phyloP scores from a whole-genome alignment of 1,140 invertebrate species.

The Phortica variegata region DNA sequence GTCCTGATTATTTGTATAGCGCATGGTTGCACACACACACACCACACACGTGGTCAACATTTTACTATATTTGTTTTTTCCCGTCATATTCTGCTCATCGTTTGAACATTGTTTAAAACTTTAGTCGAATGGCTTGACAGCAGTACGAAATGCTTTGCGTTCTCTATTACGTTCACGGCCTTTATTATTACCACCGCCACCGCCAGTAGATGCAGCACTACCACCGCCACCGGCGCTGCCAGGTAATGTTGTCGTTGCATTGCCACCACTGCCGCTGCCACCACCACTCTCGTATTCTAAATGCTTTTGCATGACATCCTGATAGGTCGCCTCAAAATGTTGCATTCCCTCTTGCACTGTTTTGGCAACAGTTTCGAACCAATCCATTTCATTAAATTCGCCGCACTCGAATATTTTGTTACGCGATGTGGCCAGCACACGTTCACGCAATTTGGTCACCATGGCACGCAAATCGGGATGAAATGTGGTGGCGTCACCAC shows the following conservation, averaged over 20 bases:
- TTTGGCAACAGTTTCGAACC: slow-evolving; percentile 38
- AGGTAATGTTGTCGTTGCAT: slow-evolving; percentile 9
- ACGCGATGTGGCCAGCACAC: slow-evolving; percentile 19
- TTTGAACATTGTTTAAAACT: too few relatives aligned
- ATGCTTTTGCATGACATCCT: slow-evolving; percentile 30
- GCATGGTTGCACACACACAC: too few relatives aligned
- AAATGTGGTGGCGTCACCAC: slow-evolving; percentile 22
- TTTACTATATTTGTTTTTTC: too few relatives aligned
- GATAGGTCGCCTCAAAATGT: slow-evolving; percentile 35
- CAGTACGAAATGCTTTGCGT: too few relatives aligned
- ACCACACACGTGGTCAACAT: too few relatives aligned
- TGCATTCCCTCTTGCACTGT: slow-evolving; percentile 10
- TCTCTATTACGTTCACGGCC: too few relatives aligned
- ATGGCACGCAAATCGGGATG: slow-evolving; percentile 23
- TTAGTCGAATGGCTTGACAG: too few relatives aligned
- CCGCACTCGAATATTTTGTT: slow-evolving; percentile 24
- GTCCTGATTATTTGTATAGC: too few relatives aligned
- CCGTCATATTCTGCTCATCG: too few relatives aligned
- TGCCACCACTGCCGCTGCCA: slow-evolving; percentile 26
- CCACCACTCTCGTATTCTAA: slow-evolving; percentile 26
- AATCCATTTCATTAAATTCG: slow-evolving; percentile 29
- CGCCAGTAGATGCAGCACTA: too few relatives aligned
- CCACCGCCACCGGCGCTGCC: neutral
- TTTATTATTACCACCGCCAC: too few relatives aligned
- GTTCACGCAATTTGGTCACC: slow-evolving; percentile 32